Evolutionary conservation across 2,888 invertebrate species (phyloP), one percentile per base, ranked within the genome.

Genomic region (Noctua janthe): DNA sequence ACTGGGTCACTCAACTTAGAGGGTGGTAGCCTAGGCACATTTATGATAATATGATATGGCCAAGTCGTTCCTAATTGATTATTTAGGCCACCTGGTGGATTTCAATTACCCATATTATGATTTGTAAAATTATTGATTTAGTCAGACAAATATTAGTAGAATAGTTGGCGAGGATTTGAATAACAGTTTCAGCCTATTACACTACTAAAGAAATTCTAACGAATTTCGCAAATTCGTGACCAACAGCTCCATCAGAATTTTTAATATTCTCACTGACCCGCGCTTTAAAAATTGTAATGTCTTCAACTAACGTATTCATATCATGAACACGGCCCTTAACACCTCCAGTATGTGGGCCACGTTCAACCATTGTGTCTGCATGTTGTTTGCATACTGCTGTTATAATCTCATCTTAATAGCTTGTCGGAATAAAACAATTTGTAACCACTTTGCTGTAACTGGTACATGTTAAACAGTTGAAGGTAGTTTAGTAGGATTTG

Each of bases 371-470:
- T 87, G 87, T 86, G 79, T 81, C 71, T 81, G 73, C 66, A 74
- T 64, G 67, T 69, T 78, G 81, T 88, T 83, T 88, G 87, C 85
- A 87, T 87, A 81, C 54, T 71, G 69, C 76, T 76, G 80, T 88
- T 84, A 87, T 86, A 84, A 88, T 86, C 80, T 71, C 78, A 83
- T 86, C 87, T 87, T 81, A 87, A 87, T 81, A 56, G 66, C 35
- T 79, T 76, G 87, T 73, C 77, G 66, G 83, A 83, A 80, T 86
- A 82, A 75, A 87, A 86, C 84, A 83, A 81, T 84, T 86, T 80
- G 87, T 77, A 78, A 84, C 43, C 43, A 81, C 69, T 84, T 84
- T 73, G 74, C 74, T 69, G 74, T 66, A 62, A 83, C 35, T 51
- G 74, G 64, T 59, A 49, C 62, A 62, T 64, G 71, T 29, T 71